Evolutionary conservation across 1,140 invertebrate species (phyloP).

Genomic region (Scaptodrosophila lebanonensis): DNA sequence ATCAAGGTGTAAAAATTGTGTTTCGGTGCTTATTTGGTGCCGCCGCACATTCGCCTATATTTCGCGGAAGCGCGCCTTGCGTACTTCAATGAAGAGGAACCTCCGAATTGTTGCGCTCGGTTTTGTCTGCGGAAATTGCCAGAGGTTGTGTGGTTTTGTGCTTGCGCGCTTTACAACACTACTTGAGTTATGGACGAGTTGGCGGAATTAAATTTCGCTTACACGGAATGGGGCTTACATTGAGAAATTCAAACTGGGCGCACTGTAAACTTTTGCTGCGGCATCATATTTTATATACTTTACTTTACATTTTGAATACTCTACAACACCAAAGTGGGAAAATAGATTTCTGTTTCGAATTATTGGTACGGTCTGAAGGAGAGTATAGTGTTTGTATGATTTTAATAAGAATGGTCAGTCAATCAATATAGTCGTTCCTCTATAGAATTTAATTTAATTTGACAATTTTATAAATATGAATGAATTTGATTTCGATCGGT

Average conservation of each 20-base stretch:
- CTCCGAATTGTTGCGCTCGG: slow-evolving; percentile 48
- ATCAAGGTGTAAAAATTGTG: slow-evolving; percentile 57
- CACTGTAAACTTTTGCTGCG: slow-evolving; percentile 27
- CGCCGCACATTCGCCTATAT: slow-evolving; percentile 58
- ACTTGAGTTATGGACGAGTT: slow-evolving; percentile 66
- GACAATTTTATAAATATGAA: too few species aligned
- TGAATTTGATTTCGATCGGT: too few species aligned
- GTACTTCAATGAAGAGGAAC: slow-evolving; percentile 48
- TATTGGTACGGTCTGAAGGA: too few species aligned
- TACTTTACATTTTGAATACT: not conserved
- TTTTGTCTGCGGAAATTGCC: slow-evolving; percentile 75
- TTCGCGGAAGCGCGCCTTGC: slow-evolving; percentile 62
- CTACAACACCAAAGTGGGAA: too few species aligned
- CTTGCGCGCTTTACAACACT: slow-evolving; percentile 26
- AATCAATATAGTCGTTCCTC: too few species aligned
- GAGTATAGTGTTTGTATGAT: too few species aligned
- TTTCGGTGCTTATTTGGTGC: not conserved
- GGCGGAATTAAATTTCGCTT: slow-evolving; percentile 16
- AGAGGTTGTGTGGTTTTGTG: slow-evolving; percentile 46
- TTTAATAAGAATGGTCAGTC: too few species aligned
- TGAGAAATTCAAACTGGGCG: slow-evolving; percentile 60
- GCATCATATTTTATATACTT: slow-evolving; percentile 2
- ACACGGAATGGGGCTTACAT: slow-evolving; percentile 75
- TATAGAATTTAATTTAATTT: too few species aligned
- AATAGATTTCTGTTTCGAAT: too few species aligned